These are phyloP conservation scores for Neomonachus schauinslandi DNA, from an alignment of 2,113 vertebrate genomes.

Conservation along the genomic window DNA sequence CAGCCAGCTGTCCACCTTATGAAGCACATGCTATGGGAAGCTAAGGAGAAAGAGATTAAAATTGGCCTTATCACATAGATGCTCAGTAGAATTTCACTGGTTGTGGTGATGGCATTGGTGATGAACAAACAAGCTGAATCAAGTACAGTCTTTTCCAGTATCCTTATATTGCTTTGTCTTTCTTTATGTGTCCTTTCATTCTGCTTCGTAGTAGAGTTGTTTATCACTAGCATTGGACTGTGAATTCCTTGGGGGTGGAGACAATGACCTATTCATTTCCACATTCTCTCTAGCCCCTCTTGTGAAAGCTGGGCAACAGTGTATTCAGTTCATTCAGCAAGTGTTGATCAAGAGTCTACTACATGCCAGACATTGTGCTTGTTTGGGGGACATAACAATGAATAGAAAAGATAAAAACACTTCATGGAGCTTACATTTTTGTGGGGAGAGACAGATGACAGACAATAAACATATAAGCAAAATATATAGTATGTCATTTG, in stretches of 20 bases:
- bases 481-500: neutral
- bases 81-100: neutral
- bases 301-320: neutral
- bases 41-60: slow-evolving; percentile 7
- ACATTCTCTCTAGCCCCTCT: neutral
- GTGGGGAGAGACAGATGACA: neutral
- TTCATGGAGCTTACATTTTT: neutral
- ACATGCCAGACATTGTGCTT: neutral
- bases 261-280: slow-evolving; percentile 16
- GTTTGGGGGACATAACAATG: neutral
- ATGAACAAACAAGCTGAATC: neutral
- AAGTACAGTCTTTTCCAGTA: neutral
- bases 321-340: slow-evolving; percentile 1
- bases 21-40: neutral
- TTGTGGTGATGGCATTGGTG: neutral
- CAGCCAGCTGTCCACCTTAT: neutral
- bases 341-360: neutral
- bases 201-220: slow-evolving; percentile 1
- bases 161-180: neutral
- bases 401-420: neutral
- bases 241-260: neutral
- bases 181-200: neutral
- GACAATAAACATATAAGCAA: neutral
- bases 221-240: neutral
- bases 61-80: neutral